phyloP scores from a whole-genome alignment of 2,113 vertebrate species.

The Isurus oxyrinchus region DNA sequence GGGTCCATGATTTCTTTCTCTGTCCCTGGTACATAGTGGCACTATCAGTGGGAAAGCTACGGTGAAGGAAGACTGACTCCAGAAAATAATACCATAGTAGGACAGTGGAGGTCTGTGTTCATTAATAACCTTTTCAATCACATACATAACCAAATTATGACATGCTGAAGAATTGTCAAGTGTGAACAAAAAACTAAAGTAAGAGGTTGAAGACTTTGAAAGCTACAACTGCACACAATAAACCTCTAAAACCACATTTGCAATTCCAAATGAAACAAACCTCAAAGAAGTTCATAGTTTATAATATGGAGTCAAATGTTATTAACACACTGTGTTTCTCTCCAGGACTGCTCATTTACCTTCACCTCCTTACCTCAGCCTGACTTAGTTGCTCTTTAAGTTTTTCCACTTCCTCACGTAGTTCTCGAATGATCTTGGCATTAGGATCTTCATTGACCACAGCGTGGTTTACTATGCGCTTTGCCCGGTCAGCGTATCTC shows the following conservation, averaged over 20 bases:
- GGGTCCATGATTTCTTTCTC: no score
- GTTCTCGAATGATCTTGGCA: constrained; percentile 88
- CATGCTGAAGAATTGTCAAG: not conserved
- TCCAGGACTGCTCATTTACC: not conserved
- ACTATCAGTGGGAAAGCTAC: not conserved
- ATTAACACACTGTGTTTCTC: not conserved
- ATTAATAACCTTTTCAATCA: not conserved
- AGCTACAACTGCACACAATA: not conserved
- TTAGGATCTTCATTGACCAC: constrained; percentile 96
- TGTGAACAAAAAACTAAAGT: not conserved
- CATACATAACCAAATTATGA: not conserved
- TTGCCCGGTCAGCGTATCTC: constrained; percentile 89
- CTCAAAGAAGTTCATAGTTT: not conserved
- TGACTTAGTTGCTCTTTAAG: constrained; percentile 86
- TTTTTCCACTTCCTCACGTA: constrained; percentile 94
- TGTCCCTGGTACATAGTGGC: no score
- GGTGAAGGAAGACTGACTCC: not conserved
- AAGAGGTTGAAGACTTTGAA: not conserved
- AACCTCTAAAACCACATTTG: not conserved
- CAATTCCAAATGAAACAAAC: not conserved
- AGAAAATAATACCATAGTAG: not conserved
- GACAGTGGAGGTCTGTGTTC: not conserved
- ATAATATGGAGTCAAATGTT: not conserved
- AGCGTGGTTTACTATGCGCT: constrained; percentile 93
- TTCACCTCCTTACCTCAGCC: constrained; percentile 71